phyloP scores from a whole-genome alignment of 2,113 vertebrate species.

The Puma concolor region DNA sequence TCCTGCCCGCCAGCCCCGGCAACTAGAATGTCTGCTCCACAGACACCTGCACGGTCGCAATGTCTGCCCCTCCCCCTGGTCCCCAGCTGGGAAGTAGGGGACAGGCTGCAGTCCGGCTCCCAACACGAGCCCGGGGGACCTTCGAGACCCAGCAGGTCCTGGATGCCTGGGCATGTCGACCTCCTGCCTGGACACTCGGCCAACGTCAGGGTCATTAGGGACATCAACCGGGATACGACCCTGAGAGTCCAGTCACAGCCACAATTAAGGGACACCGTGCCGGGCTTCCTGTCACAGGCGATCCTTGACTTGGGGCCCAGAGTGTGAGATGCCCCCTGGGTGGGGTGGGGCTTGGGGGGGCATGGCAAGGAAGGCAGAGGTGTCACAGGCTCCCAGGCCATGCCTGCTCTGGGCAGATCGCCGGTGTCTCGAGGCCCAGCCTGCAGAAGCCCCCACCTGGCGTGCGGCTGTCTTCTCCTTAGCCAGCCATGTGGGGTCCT shows the following conservation, averaged over 20 bases:
- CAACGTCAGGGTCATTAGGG: neutral
- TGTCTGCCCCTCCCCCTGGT: neutral
- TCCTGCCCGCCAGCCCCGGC: neutral
- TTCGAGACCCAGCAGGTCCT: neutral
- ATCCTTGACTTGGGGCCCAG: neutral
- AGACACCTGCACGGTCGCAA: neutral
- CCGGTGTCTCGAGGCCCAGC: rapidly evolving
- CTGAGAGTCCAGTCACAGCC: neutral
- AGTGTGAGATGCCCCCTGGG: neutral
- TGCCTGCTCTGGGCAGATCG: neutral
- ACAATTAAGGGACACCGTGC: neutral
- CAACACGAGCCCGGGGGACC: neutral
- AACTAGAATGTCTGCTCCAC: constrained; percentile 82
- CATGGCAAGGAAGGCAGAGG: rapidly evolving
- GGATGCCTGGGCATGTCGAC: rapidly evolving
- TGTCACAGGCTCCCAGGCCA: rapidly evolving
- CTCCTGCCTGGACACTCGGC: rapidly evolving
- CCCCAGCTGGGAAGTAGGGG: neutral
- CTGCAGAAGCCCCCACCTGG: too few species aligned
- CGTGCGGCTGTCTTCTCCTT: neutral
- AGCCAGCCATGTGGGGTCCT: rapidly evolving
- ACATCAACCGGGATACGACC: neutral
- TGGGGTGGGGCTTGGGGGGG: neutral
- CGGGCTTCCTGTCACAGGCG: neutral
- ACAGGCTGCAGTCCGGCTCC: neutral